Percentiles rank a stretch among this genome's conserved stretches.
These are phyloP conservation scores for Pseudomyrmex flavicornis DNA, from an alignment of 1,140 invertebrate species.

Conservation along the genomic window DNA sequence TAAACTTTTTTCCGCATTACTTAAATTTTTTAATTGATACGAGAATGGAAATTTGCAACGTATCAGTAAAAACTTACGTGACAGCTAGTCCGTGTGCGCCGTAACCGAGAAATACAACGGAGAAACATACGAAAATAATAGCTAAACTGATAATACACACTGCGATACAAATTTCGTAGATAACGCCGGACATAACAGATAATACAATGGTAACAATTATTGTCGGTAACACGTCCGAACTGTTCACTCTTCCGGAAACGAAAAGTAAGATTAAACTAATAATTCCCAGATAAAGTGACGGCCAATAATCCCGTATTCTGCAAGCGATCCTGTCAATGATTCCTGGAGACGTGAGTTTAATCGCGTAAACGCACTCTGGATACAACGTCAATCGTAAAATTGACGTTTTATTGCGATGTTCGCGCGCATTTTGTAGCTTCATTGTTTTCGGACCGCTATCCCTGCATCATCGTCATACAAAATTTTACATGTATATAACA, in stretches of 20 bases:
- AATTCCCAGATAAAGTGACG: constrained; percentile 77
- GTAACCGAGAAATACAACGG: constrained; percentile 86
- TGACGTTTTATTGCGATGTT: constrained; percentile 79
- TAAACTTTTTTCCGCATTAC: constrained; percentile 2
- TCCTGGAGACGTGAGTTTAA: constrained; percentile 77
- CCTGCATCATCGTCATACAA: constrained; percentile 71
- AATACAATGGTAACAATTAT: constrained; percentile 73
- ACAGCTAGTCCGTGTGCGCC: constrained; percentile 86
- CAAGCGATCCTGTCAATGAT: constrained; percentile 78
- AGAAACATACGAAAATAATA: constrained; percentile 82
- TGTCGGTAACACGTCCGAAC: constrained; percentile 56
- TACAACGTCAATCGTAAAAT: constrained; percentile 86
- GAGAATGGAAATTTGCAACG: not conserved
- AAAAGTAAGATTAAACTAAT: constrained; percentile 79
- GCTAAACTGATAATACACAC: constrained; percentile 85
- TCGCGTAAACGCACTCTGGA: constrained; percentile 86
- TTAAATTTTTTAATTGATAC: constrained; percentile 4
- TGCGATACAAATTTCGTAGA: constrained; percentile 81
- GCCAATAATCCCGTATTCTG: constrained; percentile 81
- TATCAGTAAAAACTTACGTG: constrained; percentile 81
- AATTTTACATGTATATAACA: constrained; percentile 17
- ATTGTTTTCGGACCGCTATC: constrained; percentile 83
- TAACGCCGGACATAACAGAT: constrained; percentile 67
- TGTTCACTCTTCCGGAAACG: constrained; percentile 77
- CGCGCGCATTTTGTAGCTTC: constrained; percentile 84